Percentiles rank a stretch among this genome's conserved stretches.
phyloP scores from a whole-genome alignment of 2,888 invertebrate genomes.

The Coelinius sp. region DNA sequence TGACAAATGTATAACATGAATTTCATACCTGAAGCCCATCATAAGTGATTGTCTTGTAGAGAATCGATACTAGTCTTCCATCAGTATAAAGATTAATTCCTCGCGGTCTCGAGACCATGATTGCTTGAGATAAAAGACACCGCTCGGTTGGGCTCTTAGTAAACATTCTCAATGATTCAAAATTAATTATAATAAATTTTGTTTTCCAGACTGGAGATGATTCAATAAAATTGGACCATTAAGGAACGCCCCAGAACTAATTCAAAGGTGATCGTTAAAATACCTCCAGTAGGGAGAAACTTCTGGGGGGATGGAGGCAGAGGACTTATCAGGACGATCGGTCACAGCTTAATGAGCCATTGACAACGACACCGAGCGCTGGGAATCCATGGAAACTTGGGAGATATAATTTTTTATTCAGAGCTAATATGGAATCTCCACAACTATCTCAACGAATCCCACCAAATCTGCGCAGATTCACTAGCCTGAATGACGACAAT shows the following conservation, averaged over 20 bases:
- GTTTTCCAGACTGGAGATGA: constrained; percentile 51
- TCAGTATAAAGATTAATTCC: constrained; percentile 29
- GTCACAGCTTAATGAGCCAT: constrained; percentile 37
- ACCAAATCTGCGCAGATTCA: background rate
- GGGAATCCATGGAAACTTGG: background rate
- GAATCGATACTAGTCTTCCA: background rate
- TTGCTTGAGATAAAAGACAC: constrained; percentile 36
- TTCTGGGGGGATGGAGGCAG: background rate
- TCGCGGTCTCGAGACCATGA: constrained; percentile 1
- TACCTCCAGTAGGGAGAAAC: constrained; percentile 34
- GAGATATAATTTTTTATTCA: background rate
- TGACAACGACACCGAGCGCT: constrained; percentile 31
- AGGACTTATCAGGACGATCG: constrained; percentile 39
- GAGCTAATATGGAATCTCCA: background rate
- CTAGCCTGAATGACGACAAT: background rate
- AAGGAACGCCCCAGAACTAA: constrained; percentile 56
- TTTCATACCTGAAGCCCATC: background rate
- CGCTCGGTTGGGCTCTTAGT: constrained; percentile 15
- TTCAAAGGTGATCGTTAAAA: constrained; percentile 54
- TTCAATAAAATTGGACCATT: constrained; percentile 60
- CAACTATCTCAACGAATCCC: background rate
- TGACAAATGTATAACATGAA: background rate
- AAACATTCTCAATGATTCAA: constrained; percentile 31
- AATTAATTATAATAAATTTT: constrained; percentile 56
- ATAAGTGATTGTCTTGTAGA: background rate